Evolutionary conservation across 2,113 vertebrate species (phyloP), one percentile per base, ranked within the genome.

Genomic region (Lampris megalopsis): DNA sequence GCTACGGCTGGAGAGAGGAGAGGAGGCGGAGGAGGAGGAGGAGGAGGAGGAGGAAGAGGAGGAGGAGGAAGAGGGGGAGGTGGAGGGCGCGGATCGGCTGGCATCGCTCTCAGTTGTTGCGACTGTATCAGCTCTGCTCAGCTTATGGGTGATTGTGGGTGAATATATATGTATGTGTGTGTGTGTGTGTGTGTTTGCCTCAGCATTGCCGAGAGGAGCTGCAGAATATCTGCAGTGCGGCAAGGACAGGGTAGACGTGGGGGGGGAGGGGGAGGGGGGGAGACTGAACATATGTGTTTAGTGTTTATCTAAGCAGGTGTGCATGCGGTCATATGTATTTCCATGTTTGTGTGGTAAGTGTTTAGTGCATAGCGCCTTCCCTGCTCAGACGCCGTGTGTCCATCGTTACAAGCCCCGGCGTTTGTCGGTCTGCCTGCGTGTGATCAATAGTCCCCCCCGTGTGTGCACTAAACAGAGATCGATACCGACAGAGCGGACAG

Each of bases 401-500:
- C 59, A 9, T 69, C 65, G 53, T 56, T 5, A 54, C 59, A 37
- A 35, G 9, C 41, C 53, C 11, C 36, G 13, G 45, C 43, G 68
- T 73, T 68, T 75, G 81, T 82, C 79, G 8, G 9, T 36, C 54
- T 48, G 64, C 13, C 62, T 72, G 58, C 38, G 56, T 65, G 70
- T 60, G 72, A 90, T 88, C 85, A 87, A 81, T 79, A 72, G 77
- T 89, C 81, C 78, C 80, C 80, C 63, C 69, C 10, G 66, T 66
- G 79, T 84, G 38, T 72, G 86, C 87, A 88, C 85, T 86, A 77
- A 92, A 86, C 80, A 73, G 2, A 68, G 82, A 92, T 91, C 88
- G 76, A 91, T 92, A 87, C 71, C 82, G 84, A 88, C 75, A 82
- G 64, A 40, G 77, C 68, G 78, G 84, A 88, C 85, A 77, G 78